Percentiles rank a stretch among this genome's conserved stretches.
These are phyloP conservation scores for Auanema sp. DNA, from an alignment of 2,888 invertebrate species.

Conservation along the genomic window DNA sequence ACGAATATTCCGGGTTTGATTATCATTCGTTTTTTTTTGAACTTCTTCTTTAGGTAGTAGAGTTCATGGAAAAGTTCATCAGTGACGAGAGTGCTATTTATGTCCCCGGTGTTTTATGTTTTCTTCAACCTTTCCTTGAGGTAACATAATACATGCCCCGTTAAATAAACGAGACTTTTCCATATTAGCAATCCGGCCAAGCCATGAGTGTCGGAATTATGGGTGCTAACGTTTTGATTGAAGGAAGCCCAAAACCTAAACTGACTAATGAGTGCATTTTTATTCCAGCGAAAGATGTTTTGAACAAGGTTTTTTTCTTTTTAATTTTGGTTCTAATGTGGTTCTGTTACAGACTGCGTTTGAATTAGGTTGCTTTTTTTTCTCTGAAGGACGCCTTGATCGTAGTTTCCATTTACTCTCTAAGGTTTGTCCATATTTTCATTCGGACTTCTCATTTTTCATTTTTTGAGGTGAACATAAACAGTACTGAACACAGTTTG, in stretches of 20 bases:
- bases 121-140: conserved; percentile 13
- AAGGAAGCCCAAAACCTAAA: conserved; percentile 23
- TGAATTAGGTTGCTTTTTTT: background rate
- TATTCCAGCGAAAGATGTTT: conserved; percentile 26
- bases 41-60: background rate
- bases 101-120: conserved; percentile 13
- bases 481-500: no score
- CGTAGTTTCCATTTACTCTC: no score
- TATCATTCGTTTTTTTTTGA: no score
- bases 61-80: background rate
- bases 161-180: background rate
- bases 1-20: no score
- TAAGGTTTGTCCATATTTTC: no score
- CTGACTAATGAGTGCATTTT: conserved; percentile 24
- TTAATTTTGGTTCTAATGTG: background rate
- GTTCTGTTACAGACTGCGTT: background rate
- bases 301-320: conserved; percentile 21
- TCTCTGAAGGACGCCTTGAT: no score
- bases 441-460: no score
- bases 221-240: conserved; percentile 30
- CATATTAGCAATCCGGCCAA: conserved; percentile 17
- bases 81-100: conserved; percentile 5
- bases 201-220: conserved; percentile 29
- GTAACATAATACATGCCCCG: background rate
- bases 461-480: no score